Conservation (phyloP, 2,113 vertebrate species). For the Saguinus midas region DNA sequence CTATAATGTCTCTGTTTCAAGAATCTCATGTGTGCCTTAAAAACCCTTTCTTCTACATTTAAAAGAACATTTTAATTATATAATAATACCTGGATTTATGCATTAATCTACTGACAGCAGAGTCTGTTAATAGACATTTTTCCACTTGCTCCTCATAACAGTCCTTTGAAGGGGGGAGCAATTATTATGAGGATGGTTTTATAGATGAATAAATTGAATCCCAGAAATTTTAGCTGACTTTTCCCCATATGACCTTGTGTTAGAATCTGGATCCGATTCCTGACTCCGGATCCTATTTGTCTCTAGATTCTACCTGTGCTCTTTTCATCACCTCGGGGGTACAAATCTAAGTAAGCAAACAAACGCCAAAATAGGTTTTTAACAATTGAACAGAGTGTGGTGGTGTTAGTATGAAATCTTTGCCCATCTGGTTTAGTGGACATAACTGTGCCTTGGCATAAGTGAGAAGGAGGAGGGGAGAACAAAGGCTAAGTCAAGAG, state of each 20-base stretch:
- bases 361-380: background rate
- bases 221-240: constrained; percentile 25
- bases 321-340: background rate
- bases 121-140: background rate
- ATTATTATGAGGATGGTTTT: background rate
- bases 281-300: background rate
- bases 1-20: background rate
- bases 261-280: background rate
- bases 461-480: background rate
- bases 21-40: background rate
- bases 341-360: background rate
- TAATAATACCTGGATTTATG: background rate
- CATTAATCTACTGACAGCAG: background rate
- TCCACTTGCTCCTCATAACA: background rate
- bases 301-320: background rate
- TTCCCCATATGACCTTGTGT: background rate
- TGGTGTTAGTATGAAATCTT: background rate
- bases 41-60: background rate
- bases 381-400: background rate
- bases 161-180: background rate
- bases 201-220: constrained; percentile 1
- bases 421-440: background rate
- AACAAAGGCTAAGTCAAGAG: background rate
- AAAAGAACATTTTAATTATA: background rate
- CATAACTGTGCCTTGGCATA: background rate